Percentiles rank a stretch among this genome's conserved stretches.
phyloP scores from a whole-genome alignment of 2,888 invertebrate genomes.

The Reticulitermes lucifugus region DNA sequence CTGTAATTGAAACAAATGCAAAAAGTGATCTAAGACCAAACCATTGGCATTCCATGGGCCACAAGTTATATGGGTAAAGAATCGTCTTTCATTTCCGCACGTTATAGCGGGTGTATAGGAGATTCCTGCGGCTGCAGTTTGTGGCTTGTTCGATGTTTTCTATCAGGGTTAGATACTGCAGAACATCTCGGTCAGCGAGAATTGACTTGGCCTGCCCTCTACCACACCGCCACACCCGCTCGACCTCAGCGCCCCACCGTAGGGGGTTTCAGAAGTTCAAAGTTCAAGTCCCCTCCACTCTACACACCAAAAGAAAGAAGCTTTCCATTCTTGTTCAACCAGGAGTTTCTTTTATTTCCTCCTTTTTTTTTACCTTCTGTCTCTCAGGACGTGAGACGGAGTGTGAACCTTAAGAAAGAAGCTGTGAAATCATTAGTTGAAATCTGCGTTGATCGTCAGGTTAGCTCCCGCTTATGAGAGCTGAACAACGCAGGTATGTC shows the following conservation, averaged over 20 bases:
- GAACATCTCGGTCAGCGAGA: constrained; percentile 9
- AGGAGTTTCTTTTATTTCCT: background rate
- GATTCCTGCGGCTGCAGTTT: background rate
- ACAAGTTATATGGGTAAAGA: background rate
- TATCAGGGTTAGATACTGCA: background rate
- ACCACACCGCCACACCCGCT: background rate
- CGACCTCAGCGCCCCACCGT: constrained; percentile 6
- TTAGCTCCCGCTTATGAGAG: too few species aligned
- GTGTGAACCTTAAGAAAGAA: background rate
- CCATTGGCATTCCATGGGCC: too few species aligned
- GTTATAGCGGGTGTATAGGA: background rate
- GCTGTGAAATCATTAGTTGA: constrained; percentile 22
- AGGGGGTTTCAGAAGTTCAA: constrained; percentile 20
- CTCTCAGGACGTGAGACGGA: background rate
- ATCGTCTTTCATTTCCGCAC: background rate
- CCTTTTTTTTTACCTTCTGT: background rate
- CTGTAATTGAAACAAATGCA: too few species aligned
- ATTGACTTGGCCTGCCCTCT: constrained; percentile 24
- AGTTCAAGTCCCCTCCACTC: background rate
- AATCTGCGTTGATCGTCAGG: constrained; percentile 13
- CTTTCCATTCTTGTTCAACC: constrained; percentile 12
- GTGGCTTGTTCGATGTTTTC: background rate
- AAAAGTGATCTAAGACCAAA: too few species aligned
- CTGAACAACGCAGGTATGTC: background rate
- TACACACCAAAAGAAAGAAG: background rate